Conservation (phyloP, 1,140 invertebrate species). For the Tetramorium simillimum region DNA sequence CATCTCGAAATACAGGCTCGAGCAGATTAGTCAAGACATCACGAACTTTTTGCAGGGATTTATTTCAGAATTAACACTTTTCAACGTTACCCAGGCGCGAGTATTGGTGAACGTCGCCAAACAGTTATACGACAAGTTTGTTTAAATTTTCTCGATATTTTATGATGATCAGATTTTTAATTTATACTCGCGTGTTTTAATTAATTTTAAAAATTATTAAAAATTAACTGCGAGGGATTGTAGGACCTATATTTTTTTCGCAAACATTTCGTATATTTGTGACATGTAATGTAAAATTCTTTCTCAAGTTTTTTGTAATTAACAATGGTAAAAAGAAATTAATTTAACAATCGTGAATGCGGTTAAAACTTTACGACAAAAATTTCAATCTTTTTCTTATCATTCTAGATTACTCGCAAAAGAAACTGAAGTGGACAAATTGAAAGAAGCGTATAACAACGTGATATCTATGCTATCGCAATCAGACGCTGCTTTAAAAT, state of each 20-base stretch:
- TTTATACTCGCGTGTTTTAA: background rate
- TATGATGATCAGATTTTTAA: background rate
- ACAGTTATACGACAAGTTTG: conserved; percentile 68
- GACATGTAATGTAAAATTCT: conserved; percentile 1
- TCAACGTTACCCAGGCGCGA: conserved; percentile 60
- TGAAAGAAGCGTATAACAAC: conserved; percentile 51
- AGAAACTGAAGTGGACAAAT: conserved; percentile 35
- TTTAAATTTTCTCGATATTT: background rate
- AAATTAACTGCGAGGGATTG: background rate
- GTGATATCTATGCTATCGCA: conserved; percentile 5
- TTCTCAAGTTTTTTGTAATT: background rate
- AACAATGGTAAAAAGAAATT: background rate
- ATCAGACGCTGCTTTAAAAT: background rate
- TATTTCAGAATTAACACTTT: conserved; percentile 61
- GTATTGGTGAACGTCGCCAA: conserved; percentile 62
- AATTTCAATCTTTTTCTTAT: background rate
- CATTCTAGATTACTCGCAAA: conserved; percentile 50
- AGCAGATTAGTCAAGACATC: conserved; percentile 61
- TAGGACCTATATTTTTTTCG: background rate
- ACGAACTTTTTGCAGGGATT: conserved; percentile 60
- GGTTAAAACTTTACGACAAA: background rate
- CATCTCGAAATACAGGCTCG: conserved; percentile 57
- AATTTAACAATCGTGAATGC: background rate
- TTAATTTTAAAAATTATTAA: background rate
- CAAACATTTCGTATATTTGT: background rate